Conservation (phyloP, 2,113 vertebrate genomes). For the Tamias sibiricus region DNA sequence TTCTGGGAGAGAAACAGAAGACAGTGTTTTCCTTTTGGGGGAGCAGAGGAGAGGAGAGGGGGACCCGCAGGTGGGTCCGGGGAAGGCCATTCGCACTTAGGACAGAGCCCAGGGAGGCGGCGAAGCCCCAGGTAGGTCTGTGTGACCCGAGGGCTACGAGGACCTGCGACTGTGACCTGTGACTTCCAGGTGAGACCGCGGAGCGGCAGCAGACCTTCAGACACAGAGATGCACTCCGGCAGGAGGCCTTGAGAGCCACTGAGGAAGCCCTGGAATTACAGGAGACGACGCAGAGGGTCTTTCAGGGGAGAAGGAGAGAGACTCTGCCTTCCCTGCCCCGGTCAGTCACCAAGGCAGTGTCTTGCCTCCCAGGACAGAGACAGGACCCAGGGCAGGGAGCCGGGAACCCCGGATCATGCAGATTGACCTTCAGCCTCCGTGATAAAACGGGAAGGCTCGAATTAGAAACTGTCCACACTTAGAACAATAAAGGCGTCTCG, state of each 20-base stretch:
- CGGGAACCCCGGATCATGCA: neutral
- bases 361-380: neutral
- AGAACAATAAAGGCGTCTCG: neutral
- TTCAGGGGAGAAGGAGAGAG: neutral
- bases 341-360: neutral
- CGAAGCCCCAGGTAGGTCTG: neutral
- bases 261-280: neutral
- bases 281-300: neutral
- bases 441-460: neutral
- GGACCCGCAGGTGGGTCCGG: too few relatives aligned
- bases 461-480: neutral
- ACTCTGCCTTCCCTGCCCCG: neutral
- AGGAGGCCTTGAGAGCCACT: neutral
- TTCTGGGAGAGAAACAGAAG: neutral
- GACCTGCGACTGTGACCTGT: neutral
- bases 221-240: neutral
- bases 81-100: neutral
- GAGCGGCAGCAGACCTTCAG: neutral
- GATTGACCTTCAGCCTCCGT: neutral
- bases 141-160: neutral
- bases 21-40: accelerated
- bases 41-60: too few relatives aligned
- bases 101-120: neutral
- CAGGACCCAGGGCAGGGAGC: neutral
- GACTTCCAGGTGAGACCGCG: neutral